Evolutionary conservation across 2,113 vertebrate species (phyloP).

Genomic region (Hydrochoerus hydrochaeris): DNA sequence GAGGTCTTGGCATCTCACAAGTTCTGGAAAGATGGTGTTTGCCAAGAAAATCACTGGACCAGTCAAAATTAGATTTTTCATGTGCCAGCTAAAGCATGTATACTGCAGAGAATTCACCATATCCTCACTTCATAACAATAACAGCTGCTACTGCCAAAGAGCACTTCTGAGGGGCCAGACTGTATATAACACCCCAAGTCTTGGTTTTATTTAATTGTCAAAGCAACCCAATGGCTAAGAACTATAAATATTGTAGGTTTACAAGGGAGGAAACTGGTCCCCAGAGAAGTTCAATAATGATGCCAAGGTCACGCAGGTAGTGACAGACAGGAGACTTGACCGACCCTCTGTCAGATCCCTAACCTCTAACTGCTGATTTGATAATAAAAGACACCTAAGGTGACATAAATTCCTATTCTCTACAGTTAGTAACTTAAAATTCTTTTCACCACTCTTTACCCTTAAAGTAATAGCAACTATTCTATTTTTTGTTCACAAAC

Average conservation of each 20-base stretch:
- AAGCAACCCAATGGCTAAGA: neutral
- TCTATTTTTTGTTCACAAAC: neutral
- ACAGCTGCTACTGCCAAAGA: neutral
- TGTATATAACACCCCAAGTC: too few species aligned
- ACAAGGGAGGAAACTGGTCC: neutral
- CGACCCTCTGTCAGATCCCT: neutral
- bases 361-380: neutral
- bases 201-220: neutral
- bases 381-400: neutral
- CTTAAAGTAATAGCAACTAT: neutral
- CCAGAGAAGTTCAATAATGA: neutral
- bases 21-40: neutral
- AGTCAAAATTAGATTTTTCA: neutral
- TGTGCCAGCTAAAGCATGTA: neutral
- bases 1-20: too few species aligned
- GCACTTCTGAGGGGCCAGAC: neutral
- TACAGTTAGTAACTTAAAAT: conserved; percentile 2
- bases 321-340: neutral
- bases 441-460: neutral
- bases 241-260: neutral
- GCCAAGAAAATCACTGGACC: neutral
- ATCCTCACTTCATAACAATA: neutral
- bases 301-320: neutral
- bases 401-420: neutral
- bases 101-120: neutral